Percentiles rank a stretch among this genome's conserved stretches.
Evolutionary conservation across 2,888 invertebrate species (phyloP).

Genomic region (Penaeus monodon): DNA sequence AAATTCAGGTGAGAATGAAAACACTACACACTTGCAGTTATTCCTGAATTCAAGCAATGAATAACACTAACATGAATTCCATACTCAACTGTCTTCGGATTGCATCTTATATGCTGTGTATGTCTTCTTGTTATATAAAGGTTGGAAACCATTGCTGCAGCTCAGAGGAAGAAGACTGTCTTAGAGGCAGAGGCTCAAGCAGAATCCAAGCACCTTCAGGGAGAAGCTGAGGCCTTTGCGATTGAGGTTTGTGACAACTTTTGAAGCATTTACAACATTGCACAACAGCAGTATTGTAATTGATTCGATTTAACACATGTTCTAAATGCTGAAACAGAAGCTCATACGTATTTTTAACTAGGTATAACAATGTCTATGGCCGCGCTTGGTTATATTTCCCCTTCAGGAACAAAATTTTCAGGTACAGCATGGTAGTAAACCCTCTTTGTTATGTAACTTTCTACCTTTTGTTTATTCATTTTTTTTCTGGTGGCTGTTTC

Average conservation of each 20-base stretch:
- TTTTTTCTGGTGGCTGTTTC: too few species aligned
- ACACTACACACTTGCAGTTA: not conserved
- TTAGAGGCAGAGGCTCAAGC: slow-evolving; percentile 96
- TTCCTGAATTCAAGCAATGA: not conserved
- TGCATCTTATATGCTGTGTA: not conserved
- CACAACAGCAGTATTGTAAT: too few species aligned
- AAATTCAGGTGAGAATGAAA: slow-evolving; percentile 74
- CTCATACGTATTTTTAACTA: too few species aligned
- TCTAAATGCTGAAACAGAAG: too few species aligned
- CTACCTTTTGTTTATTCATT: too few species aligned
- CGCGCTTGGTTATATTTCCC: too few species aligned
- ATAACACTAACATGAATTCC: not conserved
- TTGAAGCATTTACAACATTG: not conserved
- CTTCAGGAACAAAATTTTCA: too few species aligned
- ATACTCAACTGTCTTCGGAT: not conserved
- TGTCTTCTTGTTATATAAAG: not conserved
- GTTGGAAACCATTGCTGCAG: slow-evolving; percentile 94
- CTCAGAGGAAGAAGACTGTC: slow-evolving; percentile 85
- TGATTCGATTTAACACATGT: too few species aligned
- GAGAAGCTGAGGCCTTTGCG: slow-evolving; percentile 83
- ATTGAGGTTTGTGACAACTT: slow-evolving; percentile 77
- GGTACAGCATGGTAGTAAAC: too few species aligned
- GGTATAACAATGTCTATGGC: too few species aligned
- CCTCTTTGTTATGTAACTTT: too few species aligned
- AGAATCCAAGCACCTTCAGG: slow-evolving; percentile 86